phyloP scores from a whole-genome alignment of 2,797 vertebrate species.

The Pseudochromis fuscus region DNA sequence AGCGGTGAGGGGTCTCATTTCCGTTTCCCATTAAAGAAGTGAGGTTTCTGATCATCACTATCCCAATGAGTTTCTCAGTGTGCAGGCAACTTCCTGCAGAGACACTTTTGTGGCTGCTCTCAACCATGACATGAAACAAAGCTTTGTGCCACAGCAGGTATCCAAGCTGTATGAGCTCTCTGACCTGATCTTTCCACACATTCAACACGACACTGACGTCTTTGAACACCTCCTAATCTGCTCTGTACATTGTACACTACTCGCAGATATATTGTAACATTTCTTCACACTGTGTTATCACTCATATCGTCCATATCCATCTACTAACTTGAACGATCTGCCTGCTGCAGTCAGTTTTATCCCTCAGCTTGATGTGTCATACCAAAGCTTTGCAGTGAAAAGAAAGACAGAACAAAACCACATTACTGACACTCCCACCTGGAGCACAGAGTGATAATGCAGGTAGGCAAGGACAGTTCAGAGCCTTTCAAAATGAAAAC shows the following conservation, averaged over 20 bases:
- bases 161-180: slow-evolving; percentile 30
- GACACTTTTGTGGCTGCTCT: slow-evolving; percentile 55
- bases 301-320: not conserved
- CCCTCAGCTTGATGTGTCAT: slow-evolving; percentile 21
- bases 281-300: slow-evolving; percentile 3
- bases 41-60: slow-evolving; percentile 66
- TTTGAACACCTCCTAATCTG: not conserved
- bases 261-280: not conserved
- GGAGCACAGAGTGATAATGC: slow-evolving; percentile 16
- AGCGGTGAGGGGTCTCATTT: slow-evolving; percentile 63
- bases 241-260: slow-evolving; percentile 20
- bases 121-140: slow-evolving; percentile 71
- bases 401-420: slow-evolving; percentile 34
- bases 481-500: slow-evolving; percentile 23
- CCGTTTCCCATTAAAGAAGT: slow-evolving; percentile 60
- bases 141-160: slow-evolving; percentile 59
- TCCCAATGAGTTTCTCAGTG: slow-evolving; percentile 59
- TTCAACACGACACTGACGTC: not conserved
- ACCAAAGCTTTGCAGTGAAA: slow-evolving; percentile 29
- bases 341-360: slow-evolving; percentile 29
- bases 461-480: slow-evolving; percentile 22
- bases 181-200: slow-evolving; percentile 19
- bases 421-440: slow-evolving; percentile 47
- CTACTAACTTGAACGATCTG: slow-evolving; percentile 22
- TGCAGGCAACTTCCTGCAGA: slow-evolving; percentile 60